Conservation (phyloP, 2,888 invertebrate genomes). For the Oasisia sp. region DNA sequence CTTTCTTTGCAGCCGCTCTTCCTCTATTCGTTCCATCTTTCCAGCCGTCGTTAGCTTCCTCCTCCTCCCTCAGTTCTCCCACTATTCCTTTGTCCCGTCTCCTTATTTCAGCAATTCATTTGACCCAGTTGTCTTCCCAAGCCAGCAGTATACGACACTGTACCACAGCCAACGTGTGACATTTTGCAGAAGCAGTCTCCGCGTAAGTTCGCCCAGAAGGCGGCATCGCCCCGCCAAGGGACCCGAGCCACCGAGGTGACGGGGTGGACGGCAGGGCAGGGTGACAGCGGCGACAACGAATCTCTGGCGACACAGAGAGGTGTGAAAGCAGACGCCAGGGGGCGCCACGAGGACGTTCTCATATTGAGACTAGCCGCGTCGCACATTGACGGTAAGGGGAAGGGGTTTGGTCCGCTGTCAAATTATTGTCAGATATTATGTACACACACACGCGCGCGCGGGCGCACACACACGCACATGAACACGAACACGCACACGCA, state of each 20-base stretch:
- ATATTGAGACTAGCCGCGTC: not conserved
- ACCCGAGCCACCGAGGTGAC: not conserved
- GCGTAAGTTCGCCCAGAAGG: not conserved
- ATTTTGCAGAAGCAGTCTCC: constrained; percentile 6
- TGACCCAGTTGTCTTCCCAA: too few relatives aligned
- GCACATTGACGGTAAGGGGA: not conserved
- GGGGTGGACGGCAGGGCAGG: not conserved
- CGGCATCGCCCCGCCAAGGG: not conserved
- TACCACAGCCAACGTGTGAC: not conserved
- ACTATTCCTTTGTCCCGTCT: too few relatives aligned
- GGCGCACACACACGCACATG: too few relatives aligned
- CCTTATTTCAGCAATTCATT: too few relatives aligned
- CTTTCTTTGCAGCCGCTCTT: too few relatives aligned
- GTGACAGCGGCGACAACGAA: not conserved
- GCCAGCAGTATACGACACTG: not conserved
- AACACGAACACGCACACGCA: too few relatives aligned
- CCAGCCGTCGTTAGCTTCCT: too few relatives aligned
- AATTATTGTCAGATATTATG: too few relatives aligned
- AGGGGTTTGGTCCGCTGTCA: too few relatives aligned
- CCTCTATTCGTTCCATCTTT: too few relatives aligned
- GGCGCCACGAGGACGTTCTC: constrained; percentile 9
- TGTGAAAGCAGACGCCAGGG: not conserved
- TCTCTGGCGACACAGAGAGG: not conserved
- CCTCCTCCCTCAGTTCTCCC: too few relatives aligned
- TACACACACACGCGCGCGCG: too few relatives aligned